These are phyloP conservation scores for Tuberolachnus salignus DNA, from an alignment of 2,888 invertebrate species.

Conservation along the genomic window DNA sequence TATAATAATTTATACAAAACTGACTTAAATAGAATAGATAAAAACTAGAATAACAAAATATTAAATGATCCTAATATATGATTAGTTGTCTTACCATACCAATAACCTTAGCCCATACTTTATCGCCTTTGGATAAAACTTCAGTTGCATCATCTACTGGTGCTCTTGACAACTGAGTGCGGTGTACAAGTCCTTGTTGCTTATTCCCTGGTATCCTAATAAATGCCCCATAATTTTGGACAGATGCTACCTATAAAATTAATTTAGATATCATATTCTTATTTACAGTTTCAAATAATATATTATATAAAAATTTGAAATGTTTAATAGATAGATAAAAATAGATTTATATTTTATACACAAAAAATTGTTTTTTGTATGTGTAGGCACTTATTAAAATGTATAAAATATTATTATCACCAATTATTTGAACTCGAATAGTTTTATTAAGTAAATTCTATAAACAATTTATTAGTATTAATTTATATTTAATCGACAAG, in stretches of 20 bases:
- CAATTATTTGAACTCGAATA: too few species aligned
- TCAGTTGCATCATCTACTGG: constrained; percentile 62
- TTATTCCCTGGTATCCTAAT: constrained; percentile 63
- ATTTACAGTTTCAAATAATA: too few species aligned
- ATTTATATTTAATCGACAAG: too few species aligned
- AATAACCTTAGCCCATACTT: constrained; percentile 64
- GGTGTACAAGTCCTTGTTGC: constrained; percentile 63
- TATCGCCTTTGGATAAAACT: constrained; percentile 63
- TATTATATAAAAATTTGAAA: too few species aligned
- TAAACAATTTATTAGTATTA: too few species aligned
- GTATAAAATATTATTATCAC: too few species aligned
- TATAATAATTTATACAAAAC: constrained; percentile 58
- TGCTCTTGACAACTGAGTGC: constrained; percentile 61
- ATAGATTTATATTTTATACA: too few species aligned
- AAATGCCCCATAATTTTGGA: constrained; percentile 64
- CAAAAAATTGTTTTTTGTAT: too few species aligned
- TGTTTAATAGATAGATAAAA: too few species aligned
- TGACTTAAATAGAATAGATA: neutral
- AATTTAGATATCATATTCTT: too few species aligned
- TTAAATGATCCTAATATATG: neutral
- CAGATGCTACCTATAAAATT: constrained; percentile 60
- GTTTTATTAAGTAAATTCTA: too few species aligned
- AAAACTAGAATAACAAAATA: neutral
- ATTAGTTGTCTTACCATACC: constrained; percentile 21
- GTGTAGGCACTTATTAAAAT: too few species aligned